A percentile compares a stretch with the other conserved stretches of the same genome.
phyloP scores from a whole-genome alignment of 2,888 invertebrate species.

The Melolontha melolontha region DNA sequence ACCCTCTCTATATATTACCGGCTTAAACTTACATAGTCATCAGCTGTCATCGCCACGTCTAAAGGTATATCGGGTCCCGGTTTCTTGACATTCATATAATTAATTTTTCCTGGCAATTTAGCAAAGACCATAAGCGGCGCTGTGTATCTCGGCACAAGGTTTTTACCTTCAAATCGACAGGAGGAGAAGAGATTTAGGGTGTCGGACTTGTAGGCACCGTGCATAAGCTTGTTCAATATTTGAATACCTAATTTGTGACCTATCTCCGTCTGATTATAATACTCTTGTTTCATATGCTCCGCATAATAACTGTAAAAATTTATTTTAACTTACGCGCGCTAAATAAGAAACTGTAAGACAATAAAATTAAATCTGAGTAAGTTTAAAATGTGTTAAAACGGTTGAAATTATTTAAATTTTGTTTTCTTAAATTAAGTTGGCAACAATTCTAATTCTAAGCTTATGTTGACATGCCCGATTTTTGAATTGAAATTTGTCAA shows the following conservation, averaged over 20 bases:
- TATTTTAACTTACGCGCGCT: no score
- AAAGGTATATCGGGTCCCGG: constrained; percentile 70
- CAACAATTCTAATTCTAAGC: no score
- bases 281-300: constrained; percentile 66
- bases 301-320: constrained; percentile 69
- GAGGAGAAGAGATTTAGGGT: not conserved
- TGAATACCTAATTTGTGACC: constrained; percentile 69
- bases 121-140: constrained; percentile 65
- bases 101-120: constrained; percentile 71
- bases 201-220: constrained; percentile 16
- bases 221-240: constrained; percentile 47
- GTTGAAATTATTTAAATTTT: no score
- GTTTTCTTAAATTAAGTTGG: no score
- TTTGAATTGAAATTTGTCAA: no score
- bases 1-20: no score
- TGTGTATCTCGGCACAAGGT: constrained; percentile 59
- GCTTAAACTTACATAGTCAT: constrained; percentile 56
- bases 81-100: constrained; percentile 71
- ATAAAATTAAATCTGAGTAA: no score
- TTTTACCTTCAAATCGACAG: constrained; percentile 3
- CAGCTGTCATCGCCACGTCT: constrained; percentile 64
- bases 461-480: no score
- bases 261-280: constrained; percentile 73
- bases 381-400: no score
- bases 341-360: no score